phyloP scores from a whole-genome alignment of 2,113 vertebrate species.

The Eonycteris spelaea region DNA sequence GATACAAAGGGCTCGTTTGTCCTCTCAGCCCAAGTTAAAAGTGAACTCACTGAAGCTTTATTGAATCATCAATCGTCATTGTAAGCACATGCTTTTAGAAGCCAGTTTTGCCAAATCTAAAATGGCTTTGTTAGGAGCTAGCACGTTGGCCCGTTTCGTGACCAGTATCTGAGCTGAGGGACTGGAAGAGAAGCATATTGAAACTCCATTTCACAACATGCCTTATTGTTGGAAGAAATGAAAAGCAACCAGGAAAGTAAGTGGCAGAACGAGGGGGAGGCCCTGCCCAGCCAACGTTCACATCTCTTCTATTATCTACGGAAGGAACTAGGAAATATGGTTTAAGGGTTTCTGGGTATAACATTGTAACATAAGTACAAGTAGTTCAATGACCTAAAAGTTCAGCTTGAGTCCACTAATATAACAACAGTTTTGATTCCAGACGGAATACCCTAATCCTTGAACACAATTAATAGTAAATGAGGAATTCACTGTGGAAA shows the following conservation, averaged over 20 bases:
- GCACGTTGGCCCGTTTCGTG: conserved; percentile 2
- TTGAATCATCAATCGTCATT: neutral
- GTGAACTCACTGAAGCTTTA: neutral
- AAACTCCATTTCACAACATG: conserved; percentile 52
- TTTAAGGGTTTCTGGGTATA: neutral
- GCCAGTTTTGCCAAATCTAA: conserved; percentile 38
- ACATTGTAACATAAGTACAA: conserved; percentile 33
- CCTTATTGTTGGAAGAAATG: conserved; percentile 7
- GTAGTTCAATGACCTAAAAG: conserved; percentile 31
- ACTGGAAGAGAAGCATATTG: conserved; percentile 58
- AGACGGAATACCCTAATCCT: neutral
- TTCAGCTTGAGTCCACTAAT: neutral
- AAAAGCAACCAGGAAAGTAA: conserved; percentile 13
- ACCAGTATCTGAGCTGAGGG: conserved; percentile 48
- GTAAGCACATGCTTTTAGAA: conserved; percentile 1
- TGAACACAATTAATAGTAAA: neutral
- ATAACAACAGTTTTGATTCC: neutral
- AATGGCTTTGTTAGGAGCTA: conserved; percentile 33
- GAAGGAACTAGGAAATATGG: neutral
- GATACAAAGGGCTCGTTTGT: neutral
- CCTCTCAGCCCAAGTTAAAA: neutral
- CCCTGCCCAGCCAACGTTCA: neutral
- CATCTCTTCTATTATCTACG: neutral
- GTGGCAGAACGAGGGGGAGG: neutral
- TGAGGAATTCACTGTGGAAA: neutral